Evolutionary conservation across 2,113 vertebrate species (phyloP).

Genomic region (Butorides virescens): DNA sequence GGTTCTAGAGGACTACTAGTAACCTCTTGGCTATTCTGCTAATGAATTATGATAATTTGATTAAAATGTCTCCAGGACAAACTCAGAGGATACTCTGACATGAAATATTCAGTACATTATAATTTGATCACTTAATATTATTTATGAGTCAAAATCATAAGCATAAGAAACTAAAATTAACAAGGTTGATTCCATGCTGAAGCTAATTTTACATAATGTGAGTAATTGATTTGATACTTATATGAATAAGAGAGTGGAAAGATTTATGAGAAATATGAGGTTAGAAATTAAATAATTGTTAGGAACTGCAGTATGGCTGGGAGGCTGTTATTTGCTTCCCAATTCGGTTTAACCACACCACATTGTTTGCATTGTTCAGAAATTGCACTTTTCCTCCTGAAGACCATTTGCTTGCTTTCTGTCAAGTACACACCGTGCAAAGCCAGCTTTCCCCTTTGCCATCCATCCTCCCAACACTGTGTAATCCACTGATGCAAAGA

Average conservation of each 20-base stretch:
- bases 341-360: not conserved
- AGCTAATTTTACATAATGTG: not conserved
- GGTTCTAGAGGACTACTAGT: not conserved
- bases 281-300: not conserved
- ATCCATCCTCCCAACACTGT: not conserved
- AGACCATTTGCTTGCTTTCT: not conserved
- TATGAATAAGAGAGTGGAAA: not conserved
- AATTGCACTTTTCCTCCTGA: not conserved
- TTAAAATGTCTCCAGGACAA: not conserved
- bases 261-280: not conserved
- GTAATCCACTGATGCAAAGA: not conserved
- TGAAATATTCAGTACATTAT: not conserved
- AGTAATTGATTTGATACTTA: not conserved
- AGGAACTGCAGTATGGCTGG: not conserved
- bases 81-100: not conserved
- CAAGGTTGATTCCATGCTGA: not conserved
- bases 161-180: not conserved
- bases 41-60: not conserved
- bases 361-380: not conserved
- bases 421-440: not conserved
- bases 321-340: not conserved
- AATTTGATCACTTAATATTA: not conserved
- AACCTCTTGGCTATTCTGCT: not conserved
- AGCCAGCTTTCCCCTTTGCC: not conserved
- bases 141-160: slow-evolving; percentile 1